These are phyloP conservation scores for Anguilla anguilla DNA, from an alignment of 2,797 vertebrate genomes.

Conservation along the genomic window DNA sequence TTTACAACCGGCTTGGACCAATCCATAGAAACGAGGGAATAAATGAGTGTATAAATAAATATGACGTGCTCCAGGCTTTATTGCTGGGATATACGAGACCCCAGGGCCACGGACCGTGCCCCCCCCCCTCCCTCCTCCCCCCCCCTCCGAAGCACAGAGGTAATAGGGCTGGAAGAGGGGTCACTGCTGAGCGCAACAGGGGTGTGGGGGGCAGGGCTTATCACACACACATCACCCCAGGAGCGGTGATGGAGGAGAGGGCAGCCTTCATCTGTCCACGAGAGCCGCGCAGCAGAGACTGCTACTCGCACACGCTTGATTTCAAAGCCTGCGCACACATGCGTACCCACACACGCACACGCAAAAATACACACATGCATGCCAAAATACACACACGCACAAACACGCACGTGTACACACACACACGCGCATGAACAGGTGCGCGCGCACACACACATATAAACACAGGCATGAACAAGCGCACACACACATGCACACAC, in stretches of 20 bases:
- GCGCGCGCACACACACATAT: background rate
- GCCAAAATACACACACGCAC: background rate
- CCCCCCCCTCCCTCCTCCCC: slow-evolving; percentile 42
- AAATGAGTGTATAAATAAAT: slow-evolving; percentile 70
- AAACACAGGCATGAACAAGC: background rate
- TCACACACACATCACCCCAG: slow-evolving; percentile 47
- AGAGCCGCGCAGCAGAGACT: background rate
- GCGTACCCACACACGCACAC: background rate
- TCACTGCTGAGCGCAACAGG: slow-evolving; percentile 11
- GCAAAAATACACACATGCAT: slow-evolving; percentile 17
- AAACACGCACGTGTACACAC: slow-evolving; percentile 15
- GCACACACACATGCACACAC: slow-evolving; percentile 1
- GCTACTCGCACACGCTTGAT: background rate
- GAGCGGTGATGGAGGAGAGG: slow-evolving; percentile 12
- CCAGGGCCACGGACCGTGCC: slow-evolving; percentile 48
- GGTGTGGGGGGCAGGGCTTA: slow-evolving; percentile 43
- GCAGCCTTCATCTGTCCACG: background rate
- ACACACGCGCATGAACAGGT: slow-evolving; percentile 1
- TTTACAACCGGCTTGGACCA: slow-evolving; percentile 50
- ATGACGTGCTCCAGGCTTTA: slow-evolving; percentile 63
- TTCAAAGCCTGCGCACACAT: background rate
- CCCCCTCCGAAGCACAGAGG: slow-evolving; percentile 45
- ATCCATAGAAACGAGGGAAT: slow-evolving; percentile 63
- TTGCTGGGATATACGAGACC: slow-evolving; percentile 54
- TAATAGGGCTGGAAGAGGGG: slow-evolving; percentile 19